phyloP scores from a whole-genome alignment of 2,797 vertebrate species.

The Caiman crocodilus region DNA sequence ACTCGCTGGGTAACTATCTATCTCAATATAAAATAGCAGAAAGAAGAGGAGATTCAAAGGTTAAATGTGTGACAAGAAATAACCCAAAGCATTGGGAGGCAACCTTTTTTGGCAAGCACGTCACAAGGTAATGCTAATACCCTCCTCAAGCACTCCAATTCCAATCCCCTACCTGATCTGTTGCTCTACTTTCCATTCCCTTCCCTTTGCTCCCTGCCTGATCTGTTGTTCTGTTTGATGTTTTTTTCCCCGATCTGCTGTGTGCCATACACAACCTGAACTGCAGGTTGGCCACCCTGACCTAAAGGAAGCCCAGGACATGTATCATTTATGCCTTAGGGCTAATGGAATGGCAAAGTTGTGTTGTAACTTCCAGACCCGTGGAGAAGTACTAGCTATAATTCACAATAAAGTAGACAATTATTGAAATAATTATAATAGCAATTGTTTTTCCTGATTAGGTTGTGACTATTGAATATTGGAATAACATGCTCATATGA shows the following conservation, averaged over 20 bases:
- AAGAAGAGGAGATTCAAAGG: not conserved
- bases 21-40: not conserved
- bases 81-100: not conserved
- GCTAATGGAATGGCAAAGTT: not conserved
- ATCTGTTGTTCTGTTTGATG: too few relatives aligned
- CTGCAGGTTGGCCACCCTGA: too few relatives aligned
- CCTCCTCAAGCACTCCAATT: too few relatives aligned
- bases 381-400: not conserved
- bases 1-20: rapidly evolving
- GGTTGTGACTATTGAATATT: not conserved
- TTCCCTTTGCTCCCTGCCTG: too few relatives aligned
- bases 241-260: too few relatives aligned
- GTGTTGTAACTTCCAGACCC: not conserved
- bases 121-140: too few relatives aligned
- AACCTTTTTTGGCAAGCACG: not conserved
- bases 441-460: not conserved
- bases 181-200: too few relatives aligned
- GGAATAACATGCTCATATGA: not conserved
- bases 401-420: not conserved
- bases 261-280: too few relatives aligned
- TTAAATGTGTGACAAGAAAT: not conserved
- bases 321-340: not conserved
- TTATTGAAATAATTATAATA: not conserved
- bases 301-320: not conserved
- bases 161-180: too few relatives aligned